These are phyloP conservation scores for Tachysurus vachellii DNA, from an alignment of 2,113 vertebrate species.

Conservation along the genomic window DNA sequence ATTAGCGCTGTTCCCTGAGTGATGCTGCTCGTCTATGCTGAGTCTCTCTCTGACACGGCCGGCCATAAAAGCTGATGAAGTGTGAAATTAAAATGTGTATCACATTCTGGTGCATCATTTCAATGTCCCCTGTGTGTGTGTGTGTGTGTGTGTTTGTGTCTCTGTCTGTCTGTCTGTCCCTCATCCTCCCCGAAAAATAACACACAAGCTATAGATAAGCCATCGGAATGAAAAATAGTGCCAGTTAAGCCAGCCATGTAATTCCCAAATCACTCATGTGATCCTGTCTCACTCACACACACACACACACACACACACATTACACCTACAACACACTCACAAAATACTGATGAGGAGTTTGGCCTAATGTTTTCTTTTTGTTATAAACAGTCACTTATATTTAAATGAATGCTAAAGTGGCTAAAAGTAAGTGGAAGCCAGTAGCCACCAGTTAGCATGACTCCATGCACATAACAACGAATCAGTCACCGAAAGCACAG, in stretches of 20 bases:
- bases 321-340: constrained; percentile 3
- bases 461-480: background rate
- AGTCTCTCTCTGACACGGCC: constrained; percentile 62
- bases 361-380: background rate
- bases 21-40: constrained; percentile 3
- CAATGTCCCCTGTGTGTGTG: constrained; percentile 68
- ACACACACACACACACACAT: background rate
- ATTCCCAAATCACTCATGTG: constrained; percentile 57
- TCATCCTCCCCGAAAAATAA: constrained; percentile 27
- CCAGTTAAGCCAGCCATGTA: constrained; percentile 65
- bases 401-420: background rate
- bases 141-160: constrained; percentile 28
- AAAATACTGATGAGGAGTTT: background rate
- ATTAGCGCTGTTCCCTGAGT: constrained; percentile 9
- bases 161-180: constrained; percentile 5
- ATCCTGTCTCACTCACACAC: constrained; percentile 25
- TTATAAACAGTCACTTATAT: background rate
- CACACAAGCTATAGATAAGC: constrained; percentile 58
- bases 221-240: constrained; percentile 66
- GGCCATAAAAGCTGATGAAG: constrained; percentile 84
- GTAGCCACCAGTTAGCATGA: background rate
- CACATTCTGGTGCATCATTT: constrained; percentile 83
- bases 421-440: background rate
- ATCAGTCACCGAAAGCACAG: background rate
- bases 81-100: constrained; percentile 91